A percentile compares a stretch with the other conserved stretches of the same genome.
Evolutionary conservation across 2,113 vertebrate genomes (phyloP).

Genomic region (Tyto alba): DNA sequence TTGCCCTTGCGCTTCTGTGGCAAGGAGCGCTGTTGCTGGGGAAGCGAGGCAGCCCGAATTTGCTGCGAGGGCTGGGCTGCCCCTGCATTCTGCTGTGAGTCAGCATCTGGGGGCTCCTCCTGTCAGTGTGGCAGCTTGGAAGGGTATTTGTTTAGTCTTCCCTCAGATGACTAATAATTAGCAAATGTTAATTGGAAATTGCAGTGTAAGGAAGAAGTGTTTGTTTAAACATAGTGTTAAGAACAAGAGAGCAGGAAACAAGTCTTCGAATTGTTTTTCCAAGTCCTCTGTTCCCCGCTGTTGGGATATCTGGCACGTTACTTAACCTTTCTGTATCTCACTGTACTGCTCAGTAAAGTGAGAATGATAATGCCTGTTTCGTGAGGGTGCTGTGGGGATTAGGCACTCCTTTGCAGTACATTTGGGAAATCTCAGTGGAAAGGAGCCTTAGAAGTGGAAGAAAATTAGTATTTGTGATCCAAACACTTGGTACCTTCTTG

Average conservation of each 20-base stretch:
- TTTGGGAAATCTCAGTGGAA: neutral
- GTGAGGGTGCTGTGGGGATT: neutral
- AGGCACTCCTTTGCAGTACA: neutral
- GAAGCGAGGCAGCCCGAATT: neutral
- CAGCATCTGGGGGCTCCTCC: neutral
- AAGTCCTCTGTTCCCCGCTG: neutral
- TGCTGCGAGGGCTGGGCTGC: neutral
- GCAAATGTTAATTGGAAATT: neutral
- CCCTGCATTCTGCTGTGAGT: neutral
- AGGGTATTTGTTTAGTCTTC: neutral
- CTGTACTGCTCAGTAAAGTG: neutral
- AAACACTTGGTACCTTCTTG: neutral
- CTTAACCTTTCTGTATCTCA: neutral
- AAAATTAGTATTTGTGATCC: neutral
- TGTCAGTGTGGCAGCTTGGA: neutral
- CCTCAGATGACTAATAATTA: neutral
- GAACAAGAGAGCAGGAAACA: neutral
- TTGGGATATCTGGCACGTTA: fast-evolving
- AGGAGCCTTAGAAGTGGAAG: neutral
- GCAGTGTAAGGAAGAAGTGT: neutral
- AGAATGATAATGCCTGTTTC: neutral
- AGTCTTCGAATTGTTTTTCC: neutral
- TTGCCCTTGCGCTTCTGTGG: neutral
- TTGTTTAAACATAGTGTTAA: neutral
- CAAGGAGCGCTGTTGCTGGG: neutral